These are phyloP conservation scores for Drosophila chauvacae DNA, from an alignment of 1,140 invertebrate species.

Conservation along the genomic window DNA sequence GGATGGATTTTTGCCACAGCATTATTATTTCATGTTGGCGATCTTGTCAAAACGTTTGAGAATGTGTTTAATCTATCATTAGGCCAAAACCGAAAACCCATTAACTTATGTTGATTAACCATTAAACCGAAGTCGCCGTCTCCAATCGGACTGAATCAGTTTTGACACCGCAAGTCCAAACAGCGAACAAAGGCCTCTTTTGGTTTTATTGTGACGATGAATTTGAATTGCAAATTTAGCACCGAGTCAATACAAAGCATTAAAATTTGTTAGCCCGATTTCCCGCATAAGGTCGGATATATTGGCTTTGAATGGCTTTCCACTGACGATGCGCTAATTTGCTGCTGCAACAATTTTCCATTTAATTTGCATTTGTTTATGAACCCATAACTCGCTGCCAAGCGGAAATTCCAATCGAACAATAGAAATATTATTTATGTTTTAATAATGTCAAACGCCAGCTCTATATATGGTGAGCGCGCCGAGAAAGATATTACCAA, in stretches of 20 bases:
- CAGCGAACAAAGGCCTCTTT: conserved; percentile 13
- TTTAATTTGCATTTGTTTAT: conserved; percentile 78
- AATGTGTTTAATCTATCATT: conserved; percentile 67
- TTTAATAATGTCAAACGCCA: conserved; percentile 67
- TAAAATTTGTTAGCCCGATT: conserved; percentile 68
- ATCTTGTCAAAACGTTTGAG: conserved; percentile 63
- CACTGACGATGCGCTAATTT: conserved; percentile 75
- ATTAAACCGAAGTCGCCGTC: conserved; percentile 65
- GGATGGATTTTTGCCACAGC: conserved; percentile 33
- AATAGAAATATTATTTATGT: conserved; percentile 77
- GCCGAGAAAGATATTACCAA: conserved; percentile 9
- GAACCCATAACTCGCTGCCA: conserved; percentile 69
- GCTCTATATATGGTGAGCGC: conserved; percentile 52
- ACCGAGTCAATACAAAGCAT: conserved; percentile 71
- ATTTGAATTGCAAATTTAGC: conserved; percentile 74
- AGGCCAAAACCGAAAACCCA: conserved; percentile 62
- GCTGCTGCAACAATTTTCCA: conserved; percentile 75
- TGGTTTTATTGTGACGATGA: conserved; percentile 33
- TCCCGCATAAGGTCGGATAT: conserved; percentile 32
- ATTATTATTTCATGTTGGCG: conserved; percentile 24
- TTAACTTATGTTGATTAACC: conserved; percentile 77
- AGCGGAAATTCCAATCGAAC: conserved; percentile 74
- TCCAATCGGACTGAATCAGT: conserved; percentile 47
- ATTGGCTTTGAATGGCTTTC: conserved; percentile 40
- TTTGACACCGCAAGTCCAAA: conserved; percentile 53